A percentile compares a stretch with the other conserved stretches of the same genome.
Conservation (phyloP, 2,888 invertebrate genomes). For the Drosophila kambysellisi region DNA sequence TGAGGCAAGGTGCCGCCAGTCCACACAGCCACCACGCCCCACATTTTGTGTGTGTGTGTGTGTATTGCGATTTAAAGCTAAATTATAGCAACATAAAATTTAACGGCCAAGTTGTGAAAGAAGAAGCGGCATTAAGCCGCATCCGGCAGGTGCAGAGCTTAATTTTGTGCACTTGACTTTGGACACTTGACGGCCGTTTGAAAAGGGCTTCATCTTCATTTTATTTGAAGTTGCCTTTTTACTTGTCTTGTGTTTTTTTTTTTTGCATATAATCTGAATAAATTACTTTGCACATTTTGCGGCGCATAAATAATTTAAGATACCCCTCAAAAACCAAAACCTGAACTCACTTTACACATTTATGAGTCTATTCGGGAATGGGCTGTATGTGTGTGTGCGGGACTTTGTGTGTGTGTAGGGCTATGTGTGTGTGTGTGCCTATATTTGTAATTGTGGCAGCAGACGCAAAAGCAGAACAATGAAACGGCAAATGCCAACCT, state of each 20-base stretch:
- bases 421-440: not conserved
- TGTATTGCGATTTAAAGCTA: conserved; percentile 74
- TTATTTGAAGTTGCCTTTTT: conserved; percentile 62
- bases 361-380: conserved; percentile 22
- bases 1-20: conserved; percentile 45
- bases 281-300: conserved; percentile 80
- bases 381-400: not conserved
- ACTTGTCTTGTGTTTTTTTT: conserved; percentile 7
- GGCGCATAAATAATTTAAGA: conserved; percentile 77
- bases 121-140: conserved; percentile 25
- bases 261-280: conserved; percentile 71
- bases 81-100: conserved; percentile 78
- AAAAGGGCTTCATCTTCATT: conserved; percentile 67
- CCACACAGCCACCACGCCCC: conserved; percentile 2
- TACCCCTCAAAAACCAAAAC: conserved; percentile 4
- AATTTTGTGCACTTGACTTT: conserved; percentile 75
- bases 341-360: conserved; percentile 32
- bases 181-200: conserved; percentile 74
- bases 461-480: conserved; percentile 58
- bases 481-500: conserved; percentile 70
- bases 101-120: conserved; percentile 62
- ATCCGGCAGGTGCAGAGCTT: conserved; percentile 73
- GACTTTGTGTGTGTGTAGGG: not conserved
- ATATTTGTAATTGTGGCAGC: conserved; percentile 26
- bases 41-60: not conserved